Percentiles rank a stretch among this genome's conserved stretches.
These are phyloP conservation scores for Drosophila barbarae DNA, from an alignment of 2,888 invertebrate genomes.

Conservation along the genomic window DNA sequence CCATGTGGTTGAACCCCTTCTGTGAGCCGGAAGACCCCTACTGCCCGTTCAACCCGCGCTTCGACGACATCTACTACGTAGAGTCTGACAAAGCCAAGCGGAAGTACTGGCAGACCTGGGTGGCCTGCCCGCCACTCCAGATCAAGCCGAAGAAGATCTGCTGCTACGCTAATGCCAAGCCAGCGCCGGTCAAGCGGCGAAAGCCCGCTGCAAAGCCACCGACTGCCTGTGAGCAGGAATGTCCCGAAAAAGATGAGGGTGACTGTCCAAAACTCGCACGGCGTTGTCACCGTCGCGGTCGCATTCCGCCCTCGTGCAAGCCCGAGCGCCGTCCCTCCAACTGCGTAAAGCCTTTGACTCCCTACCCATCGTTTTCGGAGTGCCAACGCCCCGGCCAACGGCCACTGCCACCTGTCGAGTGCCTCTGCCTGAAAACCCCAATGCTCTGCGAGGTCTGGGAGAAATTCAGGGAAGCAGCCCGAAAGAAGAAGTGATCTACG, in stretches of 20 bases:
- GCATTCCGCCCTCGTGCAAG: slow-evolving; percentile 46
- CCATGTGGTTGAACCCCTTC: slow-evolving; percentile 72
- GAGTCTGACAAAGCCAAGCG: slow-evolving; percentile 72
- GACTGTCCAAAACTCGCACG: slow-evolving; percentile 40
- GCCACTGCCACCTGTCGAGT: slow-evolving; percentile 48
- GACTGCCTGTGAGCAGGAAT: slow-evolving; percentile 43
- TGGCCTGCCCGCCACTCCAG: slow-evolving; percentile 67
- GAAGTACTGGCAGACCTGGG: slow-evolving; percentile 77
- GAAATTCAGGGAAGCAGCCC: slow-evolving; percentile 28
- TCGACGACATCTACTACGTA: slow-evolving; percentile 74
- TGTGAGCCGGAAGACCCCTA: slow-evolving; percentile 40
- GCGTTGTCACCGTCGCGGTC: slow-evolving; percentile 53
- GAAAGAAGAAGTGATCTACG: neutral
- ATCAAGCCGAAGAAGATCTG: slow-evolving; percentile 66
- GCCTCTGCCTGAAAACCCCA: slow-evolving; percentile 47
- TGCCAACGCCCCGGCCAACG: slow-evolving; percentile 33
- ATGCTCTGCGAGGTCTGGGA: slow-evolving; percentile 61
- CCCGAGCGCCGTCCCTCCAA: neutral
- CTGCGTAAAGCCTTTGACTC: slow-evolving; percentile 54
- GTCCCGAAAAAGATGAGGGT: rapidly evolving
- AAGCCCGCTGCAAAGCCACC: slow-evolving; percentile 36
- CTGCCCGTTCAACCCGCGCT: slow-evolving; percentile 63
- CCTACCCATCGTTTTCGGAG: slow-evolving; percentile 61
- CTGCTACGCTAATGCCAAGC: slow-evolving; percentile 39
- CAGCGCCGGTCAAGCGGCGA: slow-evolving; percentile 57